These are phyloP conservation scores for Crambe crambe DNA, from an alignment of 37 sponge, comb jelly and placozoan species.

Conservation along the genomic window DNA sequence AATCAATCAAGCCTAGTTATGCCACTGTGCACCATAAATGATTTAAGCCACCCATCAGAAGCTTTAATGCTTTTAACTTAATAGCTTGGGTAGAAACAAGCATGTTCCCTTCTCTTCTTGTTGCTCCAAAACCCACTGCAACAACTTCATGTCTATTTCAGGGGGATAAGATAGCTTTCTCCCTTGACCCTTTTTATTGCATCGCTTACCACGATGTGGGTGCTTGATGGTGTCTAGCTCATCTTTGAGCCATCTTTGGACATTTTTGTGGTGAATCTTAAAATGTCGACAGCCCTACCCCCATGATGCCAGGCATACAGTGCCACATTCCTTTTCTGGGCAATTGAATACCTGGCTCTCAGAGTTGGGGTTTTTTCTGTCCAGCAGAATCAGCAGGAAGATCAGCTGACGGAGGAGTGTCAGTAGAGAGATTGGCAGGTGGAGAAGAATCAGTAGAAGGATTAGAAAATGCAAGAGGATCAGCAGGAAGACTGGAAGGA, in stretches of 20 bases:
- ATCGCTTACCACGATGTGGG: background rate
- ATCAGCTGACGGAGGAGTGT: background rate
- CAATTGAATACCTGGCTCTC: conserved; percentile 7
- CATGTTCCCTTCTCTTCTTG: conserved; percentile 2
- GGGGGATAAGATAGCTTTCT: conserved; percentile 10
- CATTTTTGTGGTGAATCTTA: conserved; percentile 17
- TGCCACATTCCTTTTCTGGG: conserved; percentile 20
- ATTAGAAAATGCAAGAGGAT: background rate
- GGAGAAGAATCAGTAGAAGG: background rate
- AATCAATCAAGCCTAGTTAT: background rate
- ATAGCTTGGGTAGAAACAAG: conserved; percentile 20
- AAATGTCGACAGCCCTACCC: background rate
- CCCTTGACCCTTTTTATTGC: conserved; percentile 14
- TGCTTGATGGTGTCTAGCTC: conserved; percentile 2
- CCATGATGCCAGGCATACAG: conserved; percentile 22
- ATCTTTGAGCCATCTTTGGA: conserved; percentile 16
- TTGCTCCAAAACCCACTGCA: conserved; percentile 21
- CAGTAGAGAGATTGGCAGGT: background rate
- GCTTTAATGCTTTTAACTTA: conserved; percentile 19
- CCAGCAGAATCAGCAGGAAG: background rate
- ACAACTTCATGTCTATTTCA: conserved; percentile 4
- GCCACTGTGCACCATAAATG: conserved; percentile 10
- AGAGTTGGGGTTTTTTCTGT: background rate
- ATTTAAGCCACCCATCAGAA: conserved; percentile 31
- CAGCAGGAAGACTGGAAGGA: background rate